Evolutionary conservation across 2,797 vertebrate species (phyloP), one percentile per base, ranked within the genome.

Genomic region (Melanotaenia pygmaea): DNA sequence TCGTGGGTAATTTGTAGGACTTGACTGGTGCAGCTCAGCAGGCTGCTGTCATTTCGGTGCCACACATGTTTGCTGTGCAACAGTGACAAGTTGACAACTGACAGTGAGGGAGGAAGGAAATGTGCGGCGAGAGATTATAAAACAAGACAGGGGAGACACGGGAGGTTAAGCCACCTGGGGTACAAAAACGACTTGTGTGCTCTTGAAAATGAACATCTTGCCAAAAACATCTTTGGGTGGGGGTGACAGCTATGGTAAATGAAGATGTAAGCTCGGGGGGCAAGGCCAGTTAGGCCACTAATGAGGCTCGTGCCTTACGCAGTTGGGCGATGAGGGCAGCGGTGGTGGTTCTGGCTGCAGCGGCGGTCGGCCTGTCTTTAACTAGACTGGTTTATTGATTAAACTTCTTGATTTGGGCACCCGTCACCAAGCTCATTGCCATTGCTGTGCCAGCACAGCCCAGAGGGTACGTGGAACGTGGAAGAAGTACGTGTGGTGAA

Each of bases 301-400:
- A 89, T 88, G 81, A 86, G 88, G 58, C 66, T 71, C 85, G 85
- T 74, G 20, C 86, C 72, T 74, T 71, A 84, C 79, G 89, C 75
- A 74, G 77, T 69, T 38, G 65, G 58, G 82, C 50, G 93, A 92
- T 38, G 43, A 10, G 20, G 62, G 69, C 10, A 16, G n/a, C 1
- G 40, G 12, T 12, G 59, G 67, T 12, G n/a, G n/a, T 1, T 50
- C 30, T 80, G 76, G 74, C 64, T 35, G 35, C 93, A 86, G 94
- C 92, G 88, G 91, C 82, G 90, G 90, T 84, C 94, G 89, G 93
- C 92, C 94, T 96, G 95, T 95, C 96, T 97, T 96, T 96, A 96
- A 97, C 97, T 95, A 96, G 96, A 97, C 96, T 96, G 96, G 95
- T 95, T 95, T 97, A 97, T 96, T 97, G 97, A 98, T 98, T 97